Conservation (phyloP, 2,113 vertebrate species). For the Agapornis roseicollis region DNA sequence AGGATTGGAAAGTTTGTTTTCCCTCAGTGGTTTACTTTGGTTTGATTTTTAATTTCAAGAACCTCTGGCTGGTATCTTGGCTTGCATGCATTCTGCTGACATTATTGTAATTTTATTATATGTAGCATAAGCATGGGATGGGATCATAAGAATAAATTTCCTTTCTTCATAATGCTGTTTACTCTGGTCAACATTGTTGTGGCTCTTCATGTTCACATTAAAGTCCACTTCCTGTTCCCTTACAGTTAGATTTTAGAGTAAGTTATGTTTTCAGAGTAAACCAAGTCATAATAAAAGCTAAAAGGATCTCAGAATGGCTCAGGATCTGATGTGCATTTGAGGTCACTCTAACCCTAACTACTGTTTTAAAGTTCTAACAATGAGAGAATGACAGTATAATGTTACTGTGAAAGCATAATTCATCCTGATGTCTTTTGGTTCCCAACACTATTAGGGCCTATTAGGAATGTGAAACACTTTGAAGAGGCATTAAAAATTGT, state of each 20-base stretch:
- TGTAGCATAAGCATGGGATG: background rate
- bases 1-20: background rate
- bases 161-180: background rate
- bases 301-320: background rate
- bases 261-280: background rate
- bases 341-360: background rate
- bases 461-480: constrained; percentile 24
- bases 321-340: background rate
- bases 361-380: background rate
- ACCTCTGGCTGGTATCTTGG: background rate
- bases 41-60: background rate
- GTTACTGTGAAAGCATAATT: constrained; percentile 22
- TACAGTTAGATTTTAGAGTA: background rate
- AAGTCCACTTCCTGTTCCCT: background rate
- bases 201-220: background rate
- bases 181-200: background rate
- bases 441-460: background rate
- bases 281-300: background rate
- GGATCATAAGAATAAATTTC: background rate
- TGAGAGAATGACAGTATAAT: background rate
- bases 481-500: constrained; percentile 22
- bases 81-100: background rate
- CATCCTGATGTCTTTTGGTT: background rate
- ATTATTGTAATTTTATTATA: background rate
- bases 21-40: background rate